Conservation (phyloP, 1,140 invertebrate genomes). For the Ips nitidus region DNA sequence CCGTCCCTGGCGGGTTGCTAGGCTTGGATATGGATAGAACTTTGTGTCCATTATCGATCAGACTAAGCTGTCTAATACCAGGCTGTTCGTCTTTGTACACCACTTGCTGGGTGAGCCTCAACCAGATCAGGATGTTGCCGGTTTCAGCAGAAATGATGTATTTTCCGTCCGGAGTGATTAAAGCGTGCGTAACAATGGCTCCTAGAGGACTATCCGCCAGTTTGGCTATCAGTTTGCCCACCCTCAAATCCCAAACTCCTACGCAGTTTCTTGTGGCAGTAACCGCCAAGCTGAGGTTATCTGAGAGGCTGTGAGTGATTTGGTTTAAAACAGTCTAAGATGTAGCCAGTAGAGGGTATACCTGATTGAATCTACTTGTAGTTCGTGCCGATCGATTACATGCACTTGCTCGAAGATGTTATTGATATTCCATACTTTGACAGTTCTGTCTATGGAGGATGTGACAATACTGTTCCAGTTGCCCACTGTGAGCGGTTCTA, state of each 20-base stretch:
- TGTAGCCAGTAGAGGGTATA: slow-evolving; percentile 44
- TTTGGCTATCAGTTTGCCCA: slow-evolving; percentile 79
- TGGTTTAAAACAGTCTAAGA: background rate
- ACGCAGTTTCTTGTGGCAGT: slow-evolving; percentile 91
- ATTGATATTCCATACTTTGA: slow-evolving; percentile 99
- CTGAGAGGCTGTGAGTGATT: slow-evolving; percentile 63
- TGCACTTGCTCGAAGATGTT: slow-evolving; percentile 98
- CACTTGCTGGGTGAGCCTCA: slow-evolving; percentile 79
- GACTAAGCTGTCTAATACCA: slow-evolving; percentile 81
- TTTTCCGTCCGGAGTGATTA: slow-evolving; percentile 82
- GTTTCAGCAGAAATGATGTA: slow-evolving; percentile 90
- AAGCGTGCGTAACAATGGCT: slow-evolving; percentile 91
- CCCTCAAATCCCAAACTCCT: slow-evolving; percentile 92
- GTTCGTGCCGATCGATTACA: slow-evolving; percentile 91
- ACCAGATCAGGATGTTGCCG: slow-evolving; percentile 91
- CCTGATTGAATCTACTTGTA: slow-evolving; percentile 92
- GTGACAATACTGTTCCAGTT: slow-evolving; percentile 95
- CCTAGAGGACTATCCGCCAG: slow-evolving; percentile 90
- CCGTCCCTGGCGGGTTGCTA: slow-evolving; percentile 60
- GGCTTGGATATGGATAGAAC: slow-evolving; percentile 82
- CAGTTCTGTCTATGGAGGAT: slow-evolving; percentile 95
- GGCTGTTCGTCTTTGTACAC: slow-evolving; percentile 82
- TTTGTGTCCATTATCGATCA: slow-evolving; percentile 81
- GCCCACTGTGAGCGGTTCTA: slow-evolving; percentile 81
- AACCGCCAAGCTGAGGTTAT: slow-evolving; percentile 73